A percentile compares a stretch with the other conserved stretches of the same genome.
These are phyloP conservation scores for Scolanthus callimorphus DNA, from an alignment of 92 coral and sea anemone species.

Conservation along the genomic window DNA sequence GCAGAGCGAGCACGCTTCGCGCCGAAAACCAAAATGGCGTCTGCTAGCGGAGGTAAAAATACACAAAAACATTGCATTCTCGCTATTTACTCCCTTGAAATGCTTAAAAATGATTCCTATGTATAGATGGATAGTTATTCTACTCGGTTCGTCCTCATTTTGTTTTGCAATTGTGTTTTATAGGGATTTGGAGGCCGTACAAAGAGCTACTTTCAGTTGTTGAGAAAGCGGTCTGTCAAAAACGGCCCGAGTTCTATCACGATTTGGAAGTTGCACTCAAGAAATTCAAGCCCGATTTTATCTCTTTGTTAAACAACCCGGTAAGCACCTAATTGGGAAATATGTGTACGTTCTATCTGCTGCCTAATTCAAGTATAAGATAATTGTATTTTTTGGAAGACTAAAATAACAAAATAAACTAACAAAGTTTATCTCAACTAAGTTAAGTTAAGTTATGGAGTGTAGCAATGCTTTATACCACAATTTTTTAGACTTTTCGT, in stretches of 20 bases:
- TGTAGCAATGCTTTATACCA: too few species aligned
- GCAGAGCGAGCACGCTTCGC: slow-evolving; percentile 59
- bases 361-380: too few species aligned
- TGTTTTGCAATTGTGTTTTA: not conserved
- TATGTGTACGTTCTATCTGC: too few species aligned
- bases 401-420: too few species aligned
- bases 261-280: slow-evolving; percentile 78
- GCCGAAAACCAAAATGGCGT: slow-evolving; percentile 76
- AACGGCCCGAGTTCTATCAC: slow-evolving; percentile 81
- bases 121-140: too few species aligned
- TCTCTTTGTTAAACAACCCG: slow-evolving; percentile 85
- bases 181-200: slow-evolving; percentile 94
- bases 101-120: too few species aligned
- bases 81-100: too few species aligned
- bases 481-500: too few species aligned
- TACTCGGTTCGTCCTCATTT: not conserved
- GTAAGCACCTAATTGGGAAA: slow-evolving; percentile 30
- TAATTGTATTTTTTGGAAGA: too few species aligned
- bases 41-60: slow-evolving; percentile 53
- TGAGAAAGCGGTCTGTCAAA: slow-evolving; percentile 81
- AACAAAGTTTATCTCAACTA: too few species aligned
- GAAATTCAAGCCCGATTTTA: slow-evolving; percentile 84
- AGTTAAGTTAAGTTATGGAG: too few species aligned
- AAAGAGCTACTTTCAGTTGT: slow-evolving; percentile 82
- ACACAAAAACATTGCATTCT: not conserved